Evolutionary conservation across 2,888 invertebrate genomes (phyloP).

Genomic region (Hirtodrosophila duncani): DNA sequence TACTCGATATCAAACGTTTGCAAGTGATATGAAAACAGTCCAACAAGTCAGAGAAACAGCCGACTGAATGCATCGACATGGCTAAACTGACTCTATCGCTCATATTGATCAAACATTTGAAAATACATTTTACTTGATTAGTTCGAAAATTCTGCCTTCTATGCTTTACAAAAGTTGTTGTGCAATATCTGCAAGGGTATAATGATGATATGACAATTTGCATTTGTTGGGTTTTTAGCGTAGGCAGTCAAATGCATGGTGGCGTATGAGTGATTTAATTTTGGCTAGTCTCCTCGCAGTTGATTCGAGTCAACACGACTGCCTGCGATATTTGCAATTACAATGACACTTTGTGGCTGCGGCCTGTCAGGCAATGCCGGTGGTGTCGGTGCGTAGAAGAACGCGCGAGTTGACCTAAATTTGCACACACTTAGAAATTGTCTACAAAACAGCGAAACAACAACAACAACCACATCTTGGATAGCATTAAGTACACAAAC

Average conservation of each 20-base stretch:
- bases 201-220: constrained; percentile 51
- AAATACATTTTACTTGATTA: too few species aligned
- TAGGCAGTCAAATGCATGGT: constrained; percentile 61
- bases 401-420: constrained; percentile 61
- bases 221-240: constrained; percentile 35
- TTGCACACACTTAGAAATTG: constrained; percentile 69
- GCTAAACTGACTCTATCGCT: too few species aligned
- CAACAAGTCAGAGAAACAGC: too few species aligned
- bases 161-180: too few species aligned
- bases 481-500: constrained; percentile 67
- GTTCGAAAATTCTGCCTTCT: too few species aligned
- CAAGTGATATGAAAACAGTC: too few species aligned
- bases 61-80: too few species aligned
- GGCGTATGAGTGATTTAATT: constrained; percentile 55
- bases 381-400: constrained; percentile 39
- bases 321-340: constrained; percentile 74
- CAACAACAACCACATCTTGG: constrained; percentile 55
- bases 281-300: constrained; percentile 1
- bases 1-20: too few species aligned
- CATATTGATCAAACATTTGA: constrained; percentile 33
- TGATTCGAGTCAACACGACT: constrained; percentile 24
- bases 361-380: constrained; percentile 29
- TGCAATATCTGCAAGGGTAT: too few species aligned
- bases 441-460: constrained; percentile 58
- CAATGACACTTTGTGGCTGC: constrained; percentile 69